Evolutionary conservation across 2,797 vertebrate genomes (phyloP).

Genomic region (Pipistrellus kuhlii): DNA sequence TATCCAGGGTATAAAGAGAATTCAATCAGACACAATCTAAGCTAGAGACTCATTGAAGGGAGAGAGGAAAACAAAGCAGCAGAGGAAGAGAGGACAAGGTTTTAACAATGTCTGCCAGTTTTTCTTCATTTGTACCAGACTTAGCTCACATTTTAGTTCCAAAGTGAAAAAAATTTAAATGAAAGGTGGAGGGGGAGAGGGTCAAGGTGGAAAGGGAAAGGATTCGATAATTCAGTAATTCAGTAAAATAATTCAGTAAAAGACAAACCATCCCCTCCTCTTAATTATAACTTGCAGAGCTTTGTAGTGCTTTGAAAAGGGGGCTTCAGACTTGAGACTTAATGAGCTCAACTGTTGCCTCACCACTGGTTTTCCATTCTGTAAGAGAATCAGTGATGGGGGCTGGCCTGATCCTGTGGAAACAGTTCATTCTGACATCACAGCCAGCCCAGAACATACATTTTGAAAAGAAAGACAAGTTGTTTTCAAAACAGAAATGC

Average conservation of each 20-base stretch:
- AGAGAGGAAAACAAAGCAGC: background rate
- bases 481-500: constrained; percentile 81
- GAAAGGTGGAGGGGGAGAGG: background rate
- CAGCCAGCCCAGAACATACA: constrained; percentile 13
- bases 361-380: background rate
- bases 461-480: constrained; percentile 76
- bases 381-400: constrained; percentile 24
- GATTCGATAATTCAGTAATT: constrained; percentile 23
- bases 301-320: background rate
- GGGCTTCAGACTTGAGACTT: background rate
- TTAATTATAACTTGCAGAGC: background rate
- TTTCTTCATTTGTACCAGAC: background rate
- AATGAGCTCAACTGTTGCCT: background rate
- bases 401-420: constrained; percentile 34
- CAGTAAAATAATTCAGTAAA: background rate
- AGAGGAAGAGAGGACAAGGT: background rate
- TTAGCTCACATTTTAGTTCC: background rate
- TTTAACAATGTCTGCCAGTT: background rate
- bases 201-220: background rate
- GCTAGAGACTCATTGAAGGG: background rate
- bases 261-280: background rate
- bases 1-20: background rate
- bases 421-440: constrained; percentile 57
- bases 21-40: constrained; percentile 48
- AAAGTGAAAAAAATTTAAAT: constrained; percentile 22